phyloP scores from a whole-genome alignment of 2,797 vertebrate genomes.

The Onychomys leucogaster region DNA sequence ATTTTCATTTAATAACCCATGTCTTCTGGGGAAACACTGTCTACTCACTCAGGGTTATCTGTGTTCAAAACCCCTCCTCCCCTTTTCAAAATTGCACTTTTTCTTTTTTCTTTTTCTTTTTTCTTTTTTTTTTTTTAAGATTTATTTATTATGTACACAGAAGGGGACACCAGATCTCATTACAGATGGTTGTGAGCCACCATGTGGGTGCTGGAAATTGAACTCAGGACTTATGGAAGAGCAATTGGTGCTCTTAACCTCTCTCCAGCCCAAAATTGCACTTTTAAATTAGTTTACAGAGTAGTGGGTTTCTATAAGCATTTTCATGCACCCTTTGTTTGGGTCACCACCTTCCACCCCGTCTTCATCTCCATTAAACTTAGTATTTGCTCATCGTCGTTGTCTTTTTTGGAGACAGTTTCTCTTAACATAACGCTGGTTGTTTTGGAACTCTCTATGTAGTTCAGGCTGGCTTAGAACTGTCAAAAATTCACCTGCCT shows the following conservation, averaged over 20 bases:
- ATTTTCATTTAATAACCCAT: not conserved
- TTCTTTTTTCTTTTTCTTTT: too few relatives aligned
- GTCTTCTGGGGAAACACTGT: not conserved
- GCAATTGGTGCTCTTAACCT: too few relatives aligned
- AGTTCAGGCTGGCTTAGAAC: not conserved
- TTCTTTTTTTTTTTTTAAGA: too few relatives aligned
- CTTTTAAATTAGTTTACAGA: not conserved
- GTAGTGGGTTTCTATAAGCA: not conserved
- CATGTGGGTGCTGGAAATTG: too few relatives aligned
- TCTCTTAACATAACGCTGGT: not conserved
- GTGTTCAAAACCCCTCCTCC: not conserved
- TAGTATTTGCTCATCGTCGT: not conserved
- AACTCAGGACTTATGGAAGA: too few relatives aligned
- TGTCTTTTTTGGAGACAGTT: not conserved
- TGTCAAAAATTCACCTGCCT: not conserved
- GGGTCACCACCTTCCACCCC: not conserved
- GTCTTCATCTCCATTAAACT: not conserved
- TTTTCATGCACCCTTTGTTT: not conserved
- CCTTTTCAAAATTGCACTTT: not conserved
- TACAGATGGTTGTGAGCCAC: too few relatives aligned
- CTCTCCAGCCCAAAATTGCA: too few relatives aligned
- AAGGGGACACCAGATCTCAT: too few relatives aligned
- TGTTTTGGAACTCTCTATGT: not conserved
- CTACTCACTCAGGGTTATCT: not conserved
- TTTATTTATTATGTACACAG: too few relatives aligned